Percentiles rank a stretch among this genome's conserved stretches.
Conservation (phyloP, 2,113 vertebrate genomes). For the Triplophysa siluroides region DNA sequence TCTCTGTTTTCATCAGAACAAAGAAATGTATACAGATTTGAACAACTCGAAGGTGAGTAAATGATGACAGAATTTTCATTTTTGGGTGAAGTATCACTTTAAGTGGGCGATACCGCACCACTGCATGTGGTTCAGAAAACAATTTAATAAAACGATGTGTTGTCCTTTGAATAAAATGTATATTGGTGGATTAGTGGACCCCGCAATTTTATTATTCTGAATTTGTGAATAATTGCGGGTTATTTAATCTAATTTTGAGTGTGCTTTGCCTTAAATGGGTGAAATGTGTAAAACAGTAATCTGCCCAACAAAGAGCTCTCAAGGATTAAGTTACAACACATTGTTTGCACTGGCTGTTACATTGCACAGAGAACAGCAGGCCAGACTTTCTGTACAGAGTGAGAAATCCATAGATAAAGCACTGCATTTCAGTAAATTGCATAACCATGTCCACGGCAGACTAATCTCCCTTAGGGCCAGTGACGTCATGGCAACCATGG, state of each 20-base stretch:
- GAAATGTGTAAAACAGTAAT: neutral
- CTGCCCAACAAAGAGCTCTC: neutral
- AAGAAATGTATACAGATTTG: too few species aligned
- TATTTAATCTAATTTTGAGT: neutral
- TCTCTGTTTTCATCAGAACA: too few species aligned
- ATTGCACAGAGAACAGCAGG: conserved; percentile 41
- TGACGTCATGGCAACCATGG: conserved; percentile 66
- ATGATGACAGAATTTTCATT: too few species aligned
- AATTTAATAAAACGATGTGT: neutral
- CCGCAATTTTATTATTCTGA: neutral
- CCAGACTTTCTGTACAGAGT: conserved; percentile 55
- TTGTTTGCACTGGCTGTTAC: conserved; percentile 51
- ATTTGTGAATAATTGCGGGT: neutral
- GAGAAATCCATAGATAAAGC: conserved; percentile 66
- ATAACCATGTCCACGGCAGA: conserved; percentile 70
- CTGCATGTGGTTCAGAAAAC: neutral
- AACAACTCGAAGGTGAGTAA: too few species aligned
- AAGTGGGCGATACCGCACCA: neutral
- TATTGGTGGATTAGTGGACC: too few species aligned
- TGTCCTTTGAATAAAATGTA: neutral
- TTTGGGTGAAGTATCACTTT: too few species aligned
- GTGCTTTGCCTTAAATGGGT: neutral
- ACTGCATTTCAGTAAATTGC: conserved; percentile 72
- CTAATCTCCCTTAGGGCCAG: conserved; percentile 66
- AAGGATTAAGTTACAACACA: conserved; percentile 25